These are phyloP conservation scores for Oncorhynchus keta DNA, from an alignment of 2,113 vertebrate genomes.

Conservation along the genomic window DNA sequence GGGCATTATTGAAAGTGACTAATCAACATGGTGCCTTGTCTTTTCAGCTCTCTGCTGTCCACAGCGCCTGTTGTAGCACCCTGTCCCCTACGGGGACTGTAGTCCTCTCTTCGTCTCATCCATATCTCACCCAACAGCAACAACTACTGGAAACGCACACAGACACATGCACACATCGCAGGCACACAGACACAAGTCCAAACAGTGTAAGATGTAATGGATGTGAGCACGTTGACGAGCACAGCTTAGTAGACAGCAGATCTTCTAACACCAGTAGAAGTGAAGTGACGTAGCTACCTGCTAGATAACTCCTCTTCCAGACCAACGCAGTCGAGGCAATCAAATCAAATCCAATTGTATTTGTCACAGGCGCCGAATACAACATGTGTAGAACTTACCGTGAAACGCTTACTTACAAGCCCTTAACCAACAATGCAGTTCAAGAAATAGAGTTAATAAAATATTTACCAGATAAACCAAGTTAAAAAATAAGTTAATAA, in stretches of 20 bases:
- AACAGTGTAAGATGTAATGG: slow-evolving; percentile 5
- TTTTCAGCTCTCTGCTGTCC: slow-evolving; percentile 25
- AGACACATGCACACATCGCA: not conserved
- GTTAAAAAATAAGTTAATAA: too few species aligned
- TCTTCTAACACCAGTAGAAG: not conserved
- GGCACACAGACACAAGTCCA: not conserved
- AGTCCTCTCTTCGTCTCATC: not conserved
- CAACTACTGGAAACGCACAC: not conserved
- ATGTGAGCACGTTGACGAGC: not conserved
- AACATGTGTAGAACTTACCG: too few species aligned
- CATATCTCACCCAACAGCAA: not conserved
- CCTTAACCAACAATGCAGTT: too few species aligned
- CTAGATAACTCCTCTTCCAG: too few species aligned
- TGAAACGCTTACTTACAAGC: too few species aligned
- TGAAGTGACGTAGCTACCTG: too few species aligned
- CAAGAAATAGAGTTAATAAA: too few species aligned
- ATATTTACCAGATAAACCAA: too few species aligned
- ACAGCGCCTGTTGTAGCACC: not conserved
- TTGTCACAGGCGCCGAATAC: too few species aligned
- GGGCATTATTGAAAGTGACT: slow-evolving; percentile 47
- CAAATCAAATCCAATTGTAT: too few species aligned
- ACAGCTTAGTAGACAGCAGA: not conserved
- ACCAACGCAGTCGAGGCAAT: not conserved
- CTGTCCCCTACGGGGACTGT: slow-evolving; percentile 23
- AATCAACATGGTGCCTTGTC: slow-evolving; percentile 40